These are phyloP conservation scores for Callorhinus ursinus DNA, from an alignment of 2,113 vertebrate species.

Conservation along the genomic window DNA sequence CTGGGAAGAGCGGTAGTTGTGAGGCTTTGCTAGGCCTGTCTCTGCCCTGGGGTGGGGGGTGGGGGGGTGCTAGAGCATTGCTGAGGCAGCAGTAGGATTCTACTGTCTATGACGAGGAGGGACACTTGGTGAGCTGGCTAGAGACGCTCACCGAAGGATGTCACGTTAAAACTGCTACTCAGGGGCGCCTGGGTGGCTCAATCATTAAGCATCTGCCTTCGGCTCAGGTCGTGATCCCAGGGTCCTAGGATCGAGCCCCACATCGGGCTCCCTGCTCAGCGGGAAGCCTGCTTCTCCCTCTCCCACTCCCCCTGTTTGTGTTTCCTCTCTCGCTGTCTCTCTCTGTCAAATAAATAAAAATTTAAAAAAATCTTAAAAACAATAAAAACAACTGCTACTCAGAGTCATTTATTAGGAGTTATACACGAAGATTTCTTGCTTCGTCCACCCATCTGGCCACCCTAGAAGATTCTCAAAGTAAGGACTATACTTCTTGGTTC, in stretches of 20 bases:
- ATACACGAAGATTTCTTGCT: background rate
- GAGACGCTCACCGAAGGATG: background rate
- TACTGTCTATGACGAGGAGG: background rate
- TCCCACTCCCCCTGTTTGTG: no score
- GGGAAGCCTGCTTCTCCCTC: no score
- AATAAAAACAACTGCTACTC: background rate
- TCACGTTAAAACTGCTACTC: background rate
- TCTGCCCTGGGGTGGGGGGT: background rate
- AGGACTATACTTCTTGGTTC: background rate
- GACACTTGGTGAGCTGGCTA: background rate
- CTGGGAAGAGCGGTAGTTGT: background rate
- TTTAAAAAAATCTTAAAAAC: no score
- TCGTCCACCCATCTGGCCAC: background rate
- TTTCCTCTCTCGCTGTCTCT: no score
- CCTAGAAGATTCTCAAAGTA: background rate
- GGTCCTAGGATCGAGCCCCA: no score
- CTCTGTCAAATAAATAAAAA: no score
- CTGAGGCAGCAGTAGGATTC: background rate
- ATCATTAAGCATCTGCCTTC: no score
- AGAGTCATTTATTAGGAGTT: background rate
- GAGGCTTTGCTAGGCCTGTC: background rate
- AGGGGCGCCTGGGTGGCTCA: no score
- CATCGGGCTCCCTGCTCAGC: no score
- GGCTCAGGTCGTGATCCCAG: no score
- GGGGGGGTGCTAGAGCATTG: background rate